Percentiles rank a stretch among this genome's conserved stretches.
Conservation (phyloP, 2,888 invertebrate genomes). For the Aspidiotus destructor region DNA sequence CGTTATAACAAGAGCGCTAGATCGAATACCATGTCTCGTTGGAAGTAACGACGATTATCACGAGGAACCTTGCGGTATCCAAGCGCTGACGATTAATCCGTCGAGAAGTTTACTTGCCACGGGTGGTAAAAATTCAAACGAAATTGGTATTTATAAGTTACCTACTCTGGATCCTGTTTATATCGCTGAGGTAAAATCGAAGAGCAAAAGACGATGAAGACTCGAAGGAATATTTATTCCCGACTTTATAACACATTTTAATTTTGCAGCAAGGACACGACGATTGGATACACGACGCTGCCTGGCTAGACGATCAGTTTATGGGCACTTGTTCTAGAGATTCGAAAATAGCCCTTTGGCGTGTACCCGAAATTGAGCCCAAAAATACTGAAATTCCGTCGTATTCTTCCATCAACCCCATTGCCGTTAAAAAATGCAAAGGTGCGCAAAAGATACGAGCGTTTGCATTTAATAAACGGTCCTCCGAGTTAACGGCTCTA, state of each 20-base stretch:
- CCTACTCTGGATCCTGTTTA: slow-evolving; percentile 93
- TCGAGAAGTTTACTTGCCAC: slow-evolving; percentile 82
- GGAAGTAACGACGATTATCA: slow-evolving; percentile 51
- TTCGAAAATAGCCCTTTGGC: slow-evolving; percentile 83
- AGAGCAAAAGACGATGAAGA: not conserved
- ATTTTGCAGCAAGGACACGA: slow-evolving; percentile 58
- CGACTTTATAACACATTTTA: not conserved
- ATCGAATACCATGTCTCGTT: slow-evolving; percentile 77
- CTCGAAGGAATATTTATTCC: not conserved
- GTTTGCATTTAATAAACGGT: slow-evolving; percentile 72
- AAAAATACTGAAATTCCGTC: slow-evolving; percentile 39
- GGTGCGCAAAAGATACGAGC: slow-evolving; percentile 74
- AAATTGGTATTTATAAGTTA: slow-evolving; percentile 78
- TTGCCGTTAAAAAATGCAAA: slow-evolving; percentile 65
- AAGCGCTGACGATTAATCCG: slow-evolving; percentile 88
- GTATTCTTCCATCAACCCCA: slow-evolving; percentile 43
- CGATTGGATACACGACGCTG: slow-evolving; percentile 89
- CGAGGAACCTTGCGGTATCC: slow-evolving; percentile 69
- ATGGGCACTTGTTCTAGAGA: slow-evolving; percentile 88
- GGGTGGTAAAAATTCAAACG: slow-evolving; percentile 83
- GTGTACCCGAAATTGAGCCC: slow-evolving; percentile 50
- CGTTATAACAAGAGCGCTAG: slow-evolving; percentile 72
- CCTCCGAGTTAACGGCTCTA: slow-evolving; percentile 79
- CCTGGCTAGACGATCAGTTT: slow-evolving; percentile 93
- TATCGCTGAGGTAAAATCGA: slow-evolving; percentile 61